Base-by-base conservation (phyloP, 2,797 vertebrate genomes). In the Arrhamphus sclerolepis region DNA sequence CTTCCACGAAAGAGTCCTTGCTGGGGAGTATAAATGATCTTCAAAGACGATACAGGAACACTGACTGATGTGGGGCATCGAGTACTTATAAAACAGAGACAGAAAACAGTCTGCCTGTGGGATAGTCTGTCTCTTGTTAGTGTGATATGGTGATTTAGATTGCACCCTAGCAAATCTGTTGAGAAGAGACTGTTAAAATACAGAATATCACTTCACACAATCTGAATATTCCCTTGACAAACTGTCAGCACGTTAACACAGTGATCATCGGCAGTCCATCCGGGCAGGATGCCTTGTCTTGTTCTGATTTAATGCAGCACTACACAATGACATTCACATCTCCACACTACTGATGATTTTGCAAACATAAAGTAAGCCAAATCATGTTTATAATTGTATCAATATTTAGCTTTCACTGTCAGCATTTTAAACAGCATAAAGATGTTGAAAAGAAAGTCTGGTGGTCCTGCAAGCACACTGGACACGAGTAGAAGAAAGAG, bases 401-500 rank as follows among this genome's bases (percentile, higher is more conserved):
- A 31, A 44, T 34, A 21, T 52, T 67, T 0, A 49, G n/a, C n/a
- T 20, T 0, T 41, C 11, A 20, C 13, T 17, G 39, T 42, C 4
- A 1, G 0, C 47, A 39, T 47, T 46, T 31, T 52, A 20, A 50
- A 56, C 42, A 24, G 19, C 4, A 8, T 29, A 40, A 58, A 43
- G 7, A 40, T 42, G 26, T 48, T 17, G 3, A 14, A 13, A 38
- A 38, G 7, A 38, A 38, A n/a, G n/a, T n/a, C n/a, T n/a, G n/a
- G n/a, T n/a, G n/a, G n/a, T n/a, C n/a, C n/a, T n/a, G n/a, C n/a
- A n/a, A n/a, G 42, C 41, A 53, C 14, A 47, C 63, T 1, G 2
- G 17, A 62, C 8, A 39, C 43, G 22, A 56, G 10, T 38, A 43
- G n/a, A 40, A 17, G 52, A 52, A 47, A 64, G 24, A 19, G 1